A percentile compares a stretch with the other conserved stretches of the same genome.
Conservation (phyloP, 2,113 vertebrate genomes). For the zebrafish (Danio rerio) region DNA sequence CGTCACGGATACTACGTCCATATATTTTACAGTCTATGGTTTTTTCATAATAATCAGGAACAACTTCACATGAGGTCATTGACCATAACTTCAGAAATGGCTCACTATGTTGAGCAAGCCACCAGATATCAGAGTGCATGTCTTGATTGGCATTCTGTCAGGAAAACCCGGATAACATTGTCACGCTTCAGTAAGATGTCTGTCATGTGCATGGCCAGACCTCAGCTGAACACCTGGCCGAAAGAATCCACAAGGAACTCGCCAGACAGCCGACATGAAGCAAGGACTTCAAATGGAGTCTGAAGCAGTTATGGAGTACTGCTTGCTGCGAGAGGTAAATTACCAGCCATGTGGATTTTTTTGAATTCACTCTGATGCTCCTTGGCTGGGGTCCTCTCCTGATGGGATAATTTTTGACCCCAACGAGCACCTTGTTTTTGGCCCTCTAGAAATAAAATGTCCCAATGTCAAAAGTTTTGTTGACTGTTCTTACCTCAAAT, state of each 20-base stretch:
- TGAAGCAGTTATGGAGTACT: neutral
- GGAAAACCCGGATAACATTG: neutral
- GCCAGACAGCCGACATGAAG: constrained; percentile 39
- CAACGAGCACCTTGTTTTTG: neutral
- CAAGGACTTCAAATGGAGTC: constrained; percentile 36
- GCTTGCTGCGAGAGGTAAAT: neutral
- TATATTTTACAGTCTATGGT: no score
- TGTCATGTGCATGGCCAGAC: constrained; percentile 31
- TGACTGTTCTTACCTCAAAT: constrained; percentile 17
- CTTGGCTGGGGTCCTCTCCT: neutral
- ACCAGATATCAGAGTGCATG: neutral
- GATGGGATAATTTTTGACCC: constrained; percentile 31
- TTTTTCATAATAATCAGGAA: neutral
- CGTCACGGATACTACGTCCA: no score
- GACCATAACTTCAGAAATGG: neutral
- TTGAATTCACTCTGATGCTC: no score
- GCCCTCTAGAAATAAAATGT: constrained; percentile 8
- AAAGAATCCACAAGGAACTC: constrained; percentile 24
- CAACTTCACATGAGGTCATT: neutral
- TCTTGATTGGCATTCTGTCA: neutral
- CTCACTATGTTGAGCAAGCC: no score
- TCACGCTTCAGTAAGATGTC: constrained; percentile 35
- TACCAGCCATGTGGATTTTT: no score
- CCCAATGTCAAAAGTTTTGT: constrained; percentile 22
- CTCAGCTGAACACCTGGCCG: constrained; percentile 37